A percentile compares a stretch with the other conserved stretches of the same genome.
phyloP scores from a whole-genome alignment of 2,113 vertebrate species.

The Xenotilapia flavipinnis region DNA sequence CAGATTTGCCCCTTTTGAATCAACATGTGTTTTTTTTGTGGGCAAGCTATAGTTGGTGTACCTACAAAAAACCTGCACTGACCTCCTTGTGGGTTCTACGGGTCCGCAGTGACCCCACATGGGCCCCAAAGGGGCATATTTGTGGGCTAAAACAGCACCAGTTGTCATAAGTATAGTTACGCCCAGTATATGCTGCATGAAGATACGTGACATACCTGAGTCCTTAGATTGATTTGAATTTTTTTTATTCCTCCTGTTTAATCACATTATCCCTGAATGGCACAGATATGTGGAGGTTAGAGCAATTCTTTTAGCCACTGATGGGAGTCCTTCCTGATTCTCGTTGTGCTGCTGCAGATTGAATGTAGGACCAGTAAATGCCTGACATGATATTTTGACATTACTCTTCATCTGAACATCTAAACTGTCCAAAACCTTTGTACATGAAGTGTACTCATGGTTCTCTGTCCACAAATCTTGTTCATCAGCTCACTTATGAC shows the following conservation, averaged over 20 bases:
- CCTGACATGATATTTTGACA: background rate
- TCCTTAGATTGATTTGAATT: background rate
- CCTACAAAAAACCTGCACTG: background rate
- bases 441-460: background rate
- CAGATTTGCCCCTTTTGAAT: background rate
- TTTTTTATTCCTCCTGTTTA: background rate
- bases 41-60: background rate
- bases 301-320: background rate
- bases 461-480: background rate
- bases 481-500: background rate
- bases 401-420: background rate
- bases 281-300: background rate
- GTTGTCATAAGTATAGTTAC: background rate
- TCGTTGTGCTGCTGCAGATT: background rate
- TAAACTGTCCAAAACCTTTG: background rate
- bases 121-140: background rate
- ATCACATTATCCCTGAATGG: background rate
- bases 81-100: background rate
- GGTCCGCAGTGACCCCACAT: background rate
- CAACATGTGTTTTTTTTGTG: background rate
- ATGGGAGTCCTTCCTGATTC: background rate
- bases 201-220: background rate
- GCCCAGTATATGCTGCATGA: background rate
- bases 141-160: background rate
- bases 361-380: background rate